Evolutionary conservation across 2,113 vertebrate species (phyloP).

Genomic region (Sula dactylatra): DNA sequence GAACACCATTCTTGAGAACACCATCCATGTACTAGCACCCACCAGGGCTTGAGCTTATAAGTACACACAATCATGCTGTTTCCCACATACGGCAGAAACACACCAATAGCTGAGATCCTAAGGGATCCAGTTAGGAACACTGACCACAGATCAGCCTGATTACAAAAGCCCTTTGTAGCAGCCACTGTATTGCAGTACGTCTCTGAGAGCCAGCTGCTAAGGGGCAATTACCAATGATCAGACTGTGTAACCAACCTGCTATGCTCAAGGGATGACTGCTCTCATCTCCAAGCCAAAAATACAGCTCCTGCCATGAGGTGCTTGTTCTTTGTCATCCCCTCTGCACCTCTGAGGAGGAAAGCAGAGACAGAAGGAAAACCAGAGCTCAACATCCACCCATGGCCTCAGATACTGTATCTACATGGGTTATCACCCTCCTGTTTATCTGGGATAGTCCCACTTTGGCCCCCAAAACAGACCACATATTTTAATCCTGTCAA

Average conservation of each 20-base stretch:
- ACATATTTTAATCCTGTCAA: background rate
- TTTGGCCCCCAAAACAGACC: background rate
- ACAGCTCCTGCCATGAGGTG: background rate
- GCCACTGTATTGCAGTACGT: background rate
- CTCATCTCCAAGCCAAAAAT: background rate
- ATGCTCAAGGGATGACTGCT: background rate
- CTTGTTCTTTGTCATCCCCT: background rate
- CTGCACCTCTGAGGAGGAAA: background rate
- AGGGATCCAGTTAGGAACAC: background rate
- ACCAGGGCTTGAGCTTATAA: background rate
- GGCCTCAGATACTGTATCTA: background rate
- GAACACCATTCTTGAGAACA: accelerated
- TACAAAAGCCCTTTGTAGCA: background rate
- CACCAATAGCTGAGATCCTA: accelerated
- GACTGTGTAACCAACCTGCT: background rate
- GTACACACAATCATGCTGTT: background rate
- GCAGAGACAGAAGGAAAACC: background rate
- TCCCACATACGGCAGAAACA: background rate
- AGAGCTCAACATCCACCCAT: background rate
- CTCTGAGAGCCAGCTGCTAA: background rate
- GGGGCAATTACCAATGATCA: background rate
- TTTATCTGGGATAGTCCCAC: background rate
- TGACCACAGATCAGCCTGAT: background rate
- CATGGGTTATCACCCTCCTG: accelerated
- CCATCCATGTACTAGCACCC: background rate